Evolutionary conservation across 2,888 invertebrate genomes (phyloP), one percentile per base, ranked within the genome.

Genomic region (Coenonympha arcania): DNA sequence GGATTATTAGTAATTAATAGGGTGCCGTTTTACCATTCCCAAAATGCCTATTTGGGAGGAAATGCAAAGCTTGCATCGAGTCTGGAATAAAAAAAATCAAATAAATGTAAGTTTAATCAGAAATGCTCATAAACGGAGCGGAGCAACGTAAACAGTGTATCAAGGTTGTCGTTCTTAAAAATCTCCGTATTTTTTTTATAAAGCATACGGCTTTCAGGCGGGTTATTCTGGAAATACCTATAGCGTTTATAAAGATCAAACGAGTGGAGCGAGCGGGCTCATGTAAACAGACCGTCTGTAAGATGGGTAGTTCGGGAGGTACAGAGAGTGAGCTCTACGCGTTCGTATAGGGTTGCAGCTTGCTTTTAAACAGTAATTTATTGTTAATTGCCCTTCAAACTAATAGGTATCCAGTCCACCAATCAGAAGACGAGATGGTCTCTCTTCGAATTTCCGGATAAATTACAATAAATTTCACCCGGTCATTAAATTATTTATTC

Each of bases 201-300:
- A 78, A 79, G 74, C 69, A 60, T 52, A 66, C 68, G 66, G 71
- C 72, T 72, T 76, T 74, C 72, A 72, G 71, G 65, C 71, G 72
- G 70, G 79, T 76, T 79, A 79, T 83, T 85, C 81, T 79, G 71
- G 76, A 80, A 84, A 85, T 83, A 83, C 83, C 82, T 83, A 81
- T 83, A 79, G 81, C 84, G 82, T 84, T 83, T 82, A 82, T 78
- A 84, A 83, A 85, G 85, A 86, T 86, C 85, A 86, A 86, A 85
- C 80, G 83, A 56, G 62, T 69, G 55, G 76, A 76, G 80, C 81
- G 81, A 82, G 81, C 84, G 80, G 65, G 73, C 73, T 80, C 66
- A 52, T 84, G 83, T 85, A 85, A 85, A 85, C 84, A 85, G 64
- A 79, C 19, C 42, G 54, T 79, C 80, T 53, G 75, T 74, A 73